phyloP scores from a whole-genome alignment of 2,113 vertebrate species.

The Poicephalus gulielmi region DNA sequence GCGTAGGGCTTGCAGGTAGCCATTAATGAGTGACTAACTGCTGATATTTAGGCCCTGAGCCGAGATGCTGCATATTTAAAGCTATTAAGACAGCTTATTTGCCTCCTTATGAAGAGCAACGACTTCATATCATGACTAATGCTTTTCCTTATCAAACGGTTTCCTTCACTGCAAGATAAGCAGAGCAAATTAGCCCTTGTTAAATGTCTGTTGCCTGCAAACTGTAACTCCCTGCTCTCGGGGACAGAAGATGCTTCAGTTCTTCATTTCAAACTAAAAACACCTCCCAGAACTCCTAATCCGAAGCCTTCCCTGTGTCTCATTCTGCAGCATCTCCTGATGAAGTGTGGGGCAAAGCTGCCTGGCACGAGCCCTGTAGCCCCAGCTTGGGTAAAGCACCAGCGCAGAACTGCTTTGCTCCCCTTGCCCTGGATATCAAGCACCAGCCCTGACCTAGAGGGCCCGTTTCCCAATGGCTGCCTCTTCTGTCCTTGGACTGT shows the following conservation, averaged over 20 bases:
- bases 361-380: rapidly evolving
- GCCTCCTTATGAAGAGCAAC: constrained; percentile 11
- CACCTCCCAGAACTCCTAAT: not conserved
- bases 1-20: constrained; percentile 31
- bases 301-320: not conserved
- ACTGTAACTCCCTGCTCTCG: not conserved
- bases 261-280: not conserved
- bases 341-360: not conserved
- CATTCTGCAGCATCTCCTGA: not conserved
- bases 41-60: constrained; percentile 46
- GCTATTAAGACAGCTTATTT: constrained; percentile 40
- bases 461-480: constrained; percentile 18
- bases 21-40: constrained; percentile 55
- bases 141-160: constrained; percentile 15
- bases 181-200: constrained; percentile 20
- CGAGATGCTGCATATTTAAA: constrained; percentile 44
- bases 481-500: constrained; percentile 33
- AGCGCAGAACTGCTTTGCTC: not conserved
- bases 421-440: not conserved
- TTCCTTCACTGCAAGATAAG: not conserved
- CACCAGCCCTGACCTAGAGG: constrained; percentile 12
- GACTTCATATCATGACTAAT: constrained; percentile 54
- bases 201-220: constrained; percentile 34
- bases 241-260: not conserved
- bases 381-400: not conserved